phyloP scores from a whole-genome alignment of 2,888 invertebrate species.

The Caenorhabditis panamensis region DNA sequence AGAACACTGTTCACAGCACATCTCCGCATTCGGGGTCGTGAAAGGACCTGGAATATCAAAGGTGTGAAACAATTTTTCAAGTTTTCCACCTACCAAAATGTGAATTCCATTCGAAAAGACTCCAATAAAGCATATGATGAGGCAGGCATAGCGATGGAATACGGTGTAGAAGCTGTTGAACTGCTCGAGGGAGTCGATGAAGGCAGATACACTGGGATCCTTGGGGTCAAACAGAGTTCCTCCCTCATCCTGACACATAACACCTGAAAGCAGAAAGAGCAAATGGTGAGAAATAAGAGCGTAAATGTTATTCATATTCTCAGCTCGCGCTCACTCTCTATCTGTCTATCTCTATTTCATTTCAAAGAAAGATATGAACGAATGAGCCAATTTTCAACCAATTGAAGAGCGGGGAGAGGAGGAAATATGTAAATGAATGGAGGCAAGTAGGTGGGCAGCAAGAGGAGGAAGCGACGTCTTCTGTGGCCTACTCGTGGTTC shows the following conservation, averaged over 20 bases:
- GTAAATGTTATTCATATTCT: conserved; percentile 3
- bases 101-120: conserved; percentile 73
- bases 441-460: background rate
- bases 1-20: conserved; percentile 76
- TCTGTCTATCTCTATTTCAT: background rate
- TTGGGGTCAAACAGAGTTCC: conserved; percentile 68
- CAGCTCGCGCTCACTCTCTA: background rate
- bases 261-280: conserved; percentile 46
- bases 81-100: conserved; percentile 67
- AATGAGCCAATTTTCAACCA: conserved; percentile 29
- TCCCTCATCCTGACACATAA: conserved; percentile 71
- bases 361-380: conserved; percentile 4
- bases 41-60: conserved; percentile 58
- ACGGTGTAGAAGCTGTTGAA: conserved; percentile 75
- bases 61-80: too few relatives aligned
- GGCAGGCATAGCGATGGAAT: conserved; percentile 73
- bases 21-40: conserved; percentile 67
- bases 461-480: conserved; percentile 4
- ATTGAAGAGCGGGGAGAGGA: conserved; percentile 1
- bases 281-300: background rate
- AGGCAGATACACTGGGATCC: conserved; percentile 64
- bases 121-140: conserved; percentile 73
- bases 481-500: background rate
- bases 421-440: conserved; percentile 24
- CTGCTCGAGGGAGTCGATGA: conserved; percentile 66